These are phyloP conservation scores for Lanistes nyassanus DNA, from an alignment of 1,140 invertebrate genomes.

Conservation along the genomic window DNA sequence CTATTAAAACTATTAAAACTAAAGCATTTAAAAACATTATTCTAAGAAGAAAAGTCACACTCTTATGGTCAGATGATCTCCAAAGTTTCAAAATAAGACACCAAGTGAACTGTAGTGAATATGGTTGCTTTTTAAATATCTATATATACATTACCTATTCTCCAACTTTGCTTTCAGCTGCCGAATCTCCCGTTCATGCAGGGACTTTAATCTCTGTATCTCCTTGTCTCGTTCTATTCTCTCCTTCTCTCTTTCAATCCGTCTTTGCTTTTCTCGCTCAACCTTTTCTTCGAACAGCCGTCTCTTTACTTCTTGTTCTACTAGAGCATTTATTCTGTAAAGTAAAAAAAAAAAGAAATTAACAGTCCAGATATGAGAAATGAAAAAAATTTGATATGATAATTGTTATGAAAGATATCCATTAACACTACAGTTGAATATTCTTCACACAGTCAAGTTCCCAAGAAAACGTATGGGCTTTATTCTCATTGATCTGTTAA, in stretches of 20 bases:
- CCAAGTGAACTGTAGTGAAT: too few species aligned
- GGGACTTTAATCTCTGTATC: conserved; percentile 56
- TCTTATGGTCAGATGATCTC: too few species aligned
- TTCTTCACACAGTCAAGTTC: too few species aligned
- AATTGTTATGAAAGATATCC: background rate
- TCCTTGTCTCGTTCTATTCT: conserved; percentile 59
- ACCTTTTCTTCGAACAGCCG: conserved; percentile 65
- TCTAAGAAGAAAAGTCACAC: too few species aligned
- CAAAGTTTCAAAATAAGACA: too few species aligned
- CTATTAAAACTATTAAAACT: background rate
- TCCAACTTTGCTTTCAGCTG: conserved; percentile 55
- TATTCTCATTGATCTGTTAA: too few species aligned
- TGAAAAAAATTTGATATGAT: background rate
- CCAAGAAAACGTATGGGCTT: too few species aligned
- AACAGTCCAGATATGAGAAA: background rate
- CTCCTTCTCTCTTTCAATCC: conserved; percentile 55
- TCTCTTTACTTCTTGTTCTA: conserved; percentile 67
- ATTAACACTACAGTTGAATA: too few species aligned
- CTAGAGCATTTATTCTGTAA: conserved; percentile 61
- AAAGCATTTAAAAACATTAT: background rate
- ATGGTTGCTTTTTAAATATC: too few species aligned
- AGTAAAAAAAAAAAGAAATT: background rate
- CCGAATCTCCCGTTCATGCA: conserved; percentile 55
- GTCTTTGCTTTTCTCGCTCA: conserved; percentile 53
- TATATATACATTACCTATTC: conserved; percentile 38